phyloP scores from a whole-genome alignment of 1,140 invertebrate genomes.

The Rhizoglyphus robini region DNA sequence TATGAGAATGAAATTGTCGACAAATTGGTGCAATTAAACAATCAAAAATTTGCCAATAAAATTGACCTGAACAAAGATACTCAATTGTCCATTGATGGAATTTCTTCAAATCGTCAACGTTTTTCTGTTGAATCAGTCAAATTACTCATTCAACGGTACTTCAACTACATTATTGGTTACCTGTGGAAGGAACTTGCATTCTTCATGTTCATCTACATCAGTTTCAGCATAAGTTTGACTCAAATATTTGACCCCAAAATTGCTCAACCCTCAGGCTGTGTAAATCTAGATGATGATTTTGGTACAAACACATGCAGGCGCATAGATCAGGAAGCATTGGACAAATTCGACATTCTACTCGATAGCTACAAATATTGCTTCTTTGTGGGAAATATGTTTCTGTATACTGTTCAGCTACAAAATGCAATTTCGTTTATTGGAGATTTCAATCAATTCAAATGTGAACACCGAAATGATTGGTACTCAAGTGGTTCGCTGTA shows the following conservation, averaged over 20 bases:
- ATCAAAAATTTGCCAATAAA: background rate
- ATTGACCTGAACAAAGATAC: background rate
- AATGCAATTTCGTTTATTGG: background rate
- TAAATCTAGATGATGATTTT: background rate
- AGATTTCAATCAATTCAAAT: background rate
- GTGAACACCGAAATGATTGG: slow-evolving; percentile 12
- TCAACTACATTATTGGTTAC: background rate
- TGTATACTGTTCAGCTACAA: background rate
- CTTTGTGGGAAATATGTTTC: background rate
- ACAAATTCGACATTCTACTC: background rate
- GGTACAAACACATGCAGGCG: background rate
- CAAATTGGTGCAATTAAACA: background rate
- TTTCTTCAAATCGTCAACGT: background rate
- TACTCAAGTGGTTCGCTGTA: background rate
- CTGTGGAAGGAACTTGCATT: background rate
- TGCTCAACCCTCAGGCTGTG: background rate
- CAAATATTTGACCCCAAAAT: background rate
- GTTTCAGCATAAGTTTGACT: background rate
- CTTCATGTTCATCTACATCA: background rate
- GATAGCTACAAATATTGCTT: background rate
- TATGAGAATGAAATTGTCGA: too few relatives aligned
- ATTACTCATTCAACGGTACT: background rate
- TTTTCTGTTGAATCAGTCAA: background rate
- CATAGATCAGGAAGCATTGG: background rate
- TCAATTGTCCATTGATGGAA: background rate